Base-by-base conservation (phyloP, 1,140 invertebrate species). In the Zelostemma sp. region DNA sequence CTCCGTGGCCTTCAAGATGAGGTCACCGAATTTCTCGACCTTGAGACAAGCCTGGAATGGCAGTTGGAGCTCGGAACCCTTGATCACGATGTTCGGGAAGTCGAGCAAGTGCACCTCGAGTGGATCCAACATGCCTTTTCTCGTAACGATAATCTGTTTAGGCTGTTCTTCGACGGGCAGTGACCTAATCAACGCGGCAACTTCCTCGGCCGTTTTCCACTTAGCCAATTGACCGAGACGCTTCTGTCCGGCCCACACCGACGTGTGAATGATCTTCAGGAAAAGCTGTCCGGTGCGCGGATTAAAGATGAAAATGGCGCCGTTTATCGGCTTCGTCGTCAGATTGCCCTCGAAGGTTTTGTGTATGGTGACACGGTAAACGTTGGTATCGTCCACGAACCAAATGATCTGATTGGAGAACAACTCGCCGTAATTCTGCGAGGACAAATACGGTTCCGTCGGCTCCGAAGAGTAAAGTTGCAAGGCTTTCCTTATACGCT, bases 121-220 rank as follows among this genome's bases (percentile, higher is more conserved):
- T 0, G 98, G 98, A 90, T 99, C 98, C 87, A 99, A 93, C 97
- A 98, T 99, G 81, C 97, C 97, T 80, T 99, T 99, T 78, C 98
- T 89, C 0, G 98, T 99, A 11, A 99, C 98, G 85, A 99, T 99
- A 80, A 99, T 99, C 86, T 99, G 98, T 83, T 99, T 99, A 0
- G 98, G 98, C 82, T 99, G 98, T 88, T 99, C 98, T 88, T 99
- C 98, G 8, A 99, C 98, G 0, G 98, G 98, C 33, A 99, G 83
- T 0, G 98, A 99, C 46, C 98, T 90, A 91, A 99, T 99, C 47
- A 99, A 86, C 43, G 98, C 98, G 3, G 98, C 98, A 11, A 99
- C 98, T 94, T 99, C 98, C 87, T 99, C 98, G 47, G 98, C 98
- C 5, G 97, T 99, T 86, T 99, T 99, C 98, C 98, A 99, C 86